A percentile compares a stretch with the other conserved stretches of the same genome.
Evolutionary conservation across 2,888 invertebrate species (phyloP).

Genomic region (Uloborus plumipes): DNA sequence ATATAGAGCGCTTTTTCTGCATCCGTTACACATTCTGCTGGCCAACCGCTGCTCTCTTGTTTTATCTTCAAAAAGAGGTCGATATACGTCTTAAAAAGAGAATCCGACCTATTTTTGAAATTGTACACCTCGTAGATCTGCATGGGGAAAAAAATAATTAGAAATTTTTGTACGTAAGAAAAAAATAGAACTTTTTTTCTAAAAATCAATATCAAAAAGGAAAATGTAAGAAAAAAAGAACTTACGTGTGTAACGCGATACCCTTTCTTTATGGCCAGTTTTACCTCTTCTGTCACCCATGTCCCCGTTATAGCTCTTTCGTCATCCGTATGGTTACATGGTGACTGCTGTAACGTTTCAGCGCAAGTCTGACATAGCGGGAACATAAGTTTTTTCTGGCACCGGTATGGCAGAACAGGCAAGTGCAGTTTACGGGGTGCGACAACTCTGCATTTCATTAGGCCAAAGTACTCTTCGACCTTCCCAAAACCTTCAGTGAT

Average conservation of each 20-base stretch:
- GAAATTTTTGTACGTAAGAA: too few relatives aligned
- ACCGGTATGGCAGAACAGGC: neutral
- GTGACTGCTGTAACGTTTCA: neutral
- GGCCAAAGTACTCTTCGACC: neutral
- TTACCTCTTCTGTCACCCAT: neutral
- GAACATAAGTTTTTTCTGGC: conserved; percentile 1
- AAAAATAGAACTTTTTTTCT: neutral
- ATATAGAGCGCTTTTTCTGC: neutral
- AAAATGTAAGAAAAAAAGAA: too few relatives aligned
- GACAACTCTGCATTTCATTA: neutral
- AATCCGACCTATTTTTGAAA: neutral
- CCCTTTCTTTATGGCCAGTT: neutral
- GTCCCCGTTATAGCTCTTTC: neutral
- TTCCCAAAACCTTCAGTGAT: neutral
- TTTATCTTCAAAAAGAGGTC: neutral
- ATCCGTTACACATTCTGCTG: neutral
- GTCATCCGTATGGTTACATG: neutral
- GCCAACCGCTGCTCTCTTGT: conserved; percentile 17
- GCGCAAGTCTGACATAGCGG: neutral
- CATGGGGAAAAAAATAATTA: neutral
- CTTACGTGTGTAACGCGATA: neutral
- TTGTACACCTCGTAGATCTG: conserved; percentile 2
- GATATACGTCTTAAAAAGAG: neutral
- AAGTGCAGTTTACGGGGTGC: neutral
- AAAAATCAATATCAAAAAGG: too few relatives aligned